Evolutionary conservation across 2,797 vertebrate genomes (phyloP), one percentile per base, ranked within the genome.

Genomic region (Phataginus tricuspis): DNA sequence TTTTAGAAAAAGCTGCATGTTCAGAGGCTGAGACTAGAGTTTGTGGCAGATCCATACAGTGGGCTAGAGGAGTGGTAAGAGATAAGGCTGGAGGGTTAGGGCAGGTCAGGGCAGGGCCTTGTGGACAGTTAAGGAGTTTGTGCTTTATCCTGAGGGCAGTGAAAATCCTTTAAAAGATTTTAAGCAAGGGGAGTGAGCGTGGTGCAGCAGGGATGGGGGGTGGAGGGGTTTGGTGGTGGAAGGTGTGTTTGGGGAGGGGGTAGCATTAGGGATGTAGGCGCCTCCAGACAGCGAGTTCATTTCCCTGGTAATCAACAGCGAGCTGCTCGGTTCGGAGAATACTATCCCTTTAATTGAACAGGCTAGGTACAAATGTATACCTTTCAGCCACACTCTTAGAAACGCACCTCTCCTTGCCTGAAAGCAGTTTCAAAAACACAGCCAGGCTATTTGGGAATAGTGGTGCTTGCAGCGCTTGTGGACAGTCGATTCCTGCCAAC

Each of bases 331-430:
- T 99, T 99, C 99, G 98, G 99, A 98, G 99, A 99, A 99, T 98
- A 99, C 99, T 99, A 99, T 99, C 99, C 99, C 99, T 99, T 99
- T 99, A 99, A 99, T 99, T 99, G 99, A 99, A 99, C 99, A 99
- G 99, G 99, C 99, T 99, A 99, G 99, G 95, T 91, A 84, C 79
- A 84, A 95, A 96, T 74, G 86, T 91, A 71, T 74, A 16, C 90
- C 8, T 42, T 95, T 74, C 39, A 97, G 57, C 49, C 1, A 85
- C 86, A 90, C 77, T 16, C 90, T 97, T 80, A 71, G 86, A 96
- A 96, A 64, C 53, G 6, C 42, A 57, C 82, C 45, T 96, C 71
- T 92, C 37, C 75, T 89, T 92, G 75, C 79, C 91, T 96, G 64
- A 94, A 78, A 75, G 39, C 4, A 13, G 85, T 97, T 98, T 95